Conservation (phyloP, 2,888 invertebrate genomes). For the Drosophila borborema region DNA sequence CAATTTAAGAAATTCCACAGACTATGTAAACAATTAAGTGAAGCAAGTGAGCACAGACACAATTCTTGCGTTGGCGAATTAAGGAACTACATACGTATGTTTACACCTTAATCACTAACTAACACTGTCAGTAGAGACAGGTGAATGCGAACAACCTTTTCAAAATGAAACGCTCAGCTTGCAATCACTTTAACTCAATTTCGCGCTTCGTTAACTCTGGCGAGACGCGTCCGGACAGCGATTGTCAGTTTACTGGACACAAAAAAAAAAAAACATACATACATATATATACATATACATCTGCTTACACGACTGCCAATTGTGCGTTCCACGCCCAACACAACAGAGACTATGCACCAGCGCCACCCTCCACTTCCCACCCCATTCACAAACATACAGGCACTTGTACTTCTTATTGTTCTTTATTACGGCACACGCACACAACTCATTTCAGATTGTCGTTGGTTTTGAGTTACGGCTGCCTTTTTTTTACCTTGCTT, state of each 20-base stretch:
- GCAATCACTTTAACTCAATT: constrained; percentile 57
- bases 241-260: constrained; percentile 30
- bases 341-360: constrained; percentile 38
- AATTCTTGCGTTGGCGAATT: constrained; percentile 17
- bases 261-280: too few species aligned
- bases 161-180: constrained; percentile 31
- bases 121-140: constrained; percentile 12
- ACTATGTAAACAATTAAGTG: constrained; percentile 52
- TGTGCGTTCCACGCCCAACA: constrained; percentile 69
- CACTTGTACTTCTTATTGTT: constrained; percentile 53
- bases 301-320: constrained; percentile 36
- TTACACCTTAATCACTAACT: constrained; percentile 35
- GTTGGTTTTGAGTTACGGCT: constrained; percentile 57
- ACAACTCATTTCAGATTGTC: constrained; percentile 39
- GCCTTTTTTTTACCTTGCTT: constrained; percentile 69
- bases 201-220: constrained; percentile 66
- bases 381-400: constrained; percentile 24
- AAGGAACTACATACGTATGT: constrained; percentile 20
- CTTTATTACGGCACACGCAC: constrained; percentile 50
- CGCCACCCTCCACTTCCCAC: constrained; percentile 16
- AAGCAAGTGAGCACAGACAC: constrained; percentile 15
- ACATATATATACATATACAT: constrained; percentile 5
- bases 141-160: constrained; percentile 45
- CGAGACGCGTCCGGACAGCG: constrained; percentile 37
- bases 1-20: constrained; percentile 45